These are phyloP conservation scores for Gobio gobio DNA, from an alignment of 2,113 vertebrate species.

Conservation along the genomic window DNA sequence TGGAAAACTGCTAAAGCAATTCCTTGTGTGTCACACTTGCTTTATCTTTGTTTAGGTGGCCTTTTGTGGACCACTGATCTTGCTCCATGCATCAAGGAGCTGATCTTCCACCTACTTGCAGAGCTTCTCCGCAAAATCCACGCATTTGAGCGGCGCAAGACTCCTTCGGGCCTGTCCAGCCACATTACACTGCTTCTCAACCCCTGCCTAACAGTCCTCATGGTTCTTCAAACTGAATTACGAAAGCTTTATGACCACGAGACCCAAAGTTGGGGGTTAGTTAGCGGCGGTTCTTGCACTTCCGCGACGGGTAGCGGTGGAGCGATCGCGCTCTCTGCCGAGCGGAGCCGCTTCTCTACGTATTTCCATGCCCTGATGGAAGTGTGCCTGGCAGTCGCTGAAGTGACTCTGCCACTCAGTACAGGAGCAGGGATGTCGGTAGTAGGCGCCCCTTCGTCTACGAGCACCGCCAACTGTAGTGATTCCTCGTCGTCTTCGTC, in stretches of 20 bases:
- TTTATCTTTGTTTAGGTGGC: conserved; percentile 77
- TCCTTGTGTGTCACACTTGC: conserved; percentile 14
- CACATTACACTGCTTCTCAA: conserved; percentile 94
- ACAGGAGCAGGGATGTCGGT: conserved; percentile 83
- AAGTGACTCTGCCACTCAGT: conserved; percentile 93
- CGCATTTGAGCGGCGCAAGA: conserved; percentile 87
- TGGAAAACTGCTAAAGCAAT: background rate
- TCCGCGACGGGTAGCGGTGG: conserved; percentile 73
- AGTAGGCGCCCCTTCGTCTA: conserved; percentile 84
- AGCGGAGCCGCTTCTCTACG: conserved; percentile 93
- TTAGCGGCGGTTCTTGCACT: conserved; percentile 65
- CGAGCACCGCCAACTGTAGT: conserved; percentile 88
- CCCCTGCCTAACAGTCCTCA: conserved; percentile 94
- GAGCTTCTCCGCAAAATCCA: conserved; percentile 93
- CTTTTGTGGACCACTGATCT: conserved; percentile 96
- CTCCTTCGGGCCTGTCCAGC: conserved; percentile 84
- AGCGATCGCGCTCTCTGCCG: conserved; percentile 68
- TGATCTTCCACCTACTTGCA: conserved; percentile 90
- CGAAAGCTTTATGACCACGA: conserved; percentile 94
- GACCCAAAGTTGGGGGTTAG: conserved; percentile 89
- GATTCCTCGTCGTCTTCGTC: conserved; percentile 95
- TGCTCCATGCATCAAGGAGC: conserved; percentile 91
- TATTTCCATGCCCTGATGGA: conserved; percentile 98
- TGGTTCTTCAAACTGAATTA: conserved; percentile 94
- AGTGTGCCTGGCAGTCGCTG: conserved; percentile 92